Conservation (phyloP, 2,797 vertebrate species). For the Lutjanus argentimaculatus region DNA sequence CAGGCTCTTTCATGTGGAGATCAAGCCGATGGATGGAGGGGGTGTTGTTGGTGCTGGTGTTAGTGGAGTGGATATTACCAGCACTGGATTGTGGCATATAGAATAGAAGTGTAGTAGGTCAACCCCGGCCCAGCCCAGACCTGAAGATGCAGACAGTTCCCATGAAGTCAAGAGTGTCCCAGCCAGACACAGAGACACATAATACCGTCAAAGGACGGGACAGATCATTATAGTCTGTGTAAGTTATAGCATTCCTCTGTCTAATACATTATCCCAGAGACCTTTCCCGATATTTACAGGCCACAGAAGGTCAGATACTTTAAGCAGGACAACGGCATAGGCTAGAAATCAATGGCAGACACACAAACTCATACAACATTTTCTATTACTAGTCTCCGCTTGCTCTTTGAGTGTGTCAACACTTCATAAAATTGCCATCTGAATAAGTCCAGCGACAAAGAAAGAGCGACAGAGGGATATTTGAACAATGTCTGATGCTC, state of each 20-base stretch:
- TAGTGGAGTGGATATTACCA: slow-evolving; percentile 69
- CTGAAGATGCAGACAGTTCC: slow-evolving; percentile 65
- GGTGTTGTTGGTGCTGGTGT: slow-evolving; percentile 63
- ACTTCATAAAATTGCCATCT: slow-evolving; percentile 70
- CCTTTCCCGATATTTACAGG: slow-evolving; percentile 75
- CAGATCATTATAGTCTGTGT: slow-evolving; percentile 54
- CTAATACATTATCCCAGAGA: slow-evolving; percentile 68
- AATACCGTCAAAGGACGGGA: slow-evolving; percentile 51
- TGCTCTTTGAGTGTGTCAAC: slow-evolving; percentile 67
- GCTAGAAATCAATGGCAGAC: slow-evolving; percentile 68
- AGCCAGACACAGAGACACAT: slow-evolving; percentile 60
- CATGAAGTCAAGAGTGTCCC: slow-evolving; percentile 65
- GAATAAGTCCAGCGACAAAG: slow-evolving; percentile 65
- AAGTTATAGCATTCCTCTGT: slow-evolving; percentile 79
- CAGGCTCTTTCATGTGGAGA: slow-evolving; percentile 81
- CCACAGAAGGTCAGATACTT: slow-evolving; percentile 74
- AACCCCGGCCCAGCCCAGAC: slow-evolving; percentile 35
- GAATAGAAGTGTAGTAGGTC: slow-evolving; percentile 58
- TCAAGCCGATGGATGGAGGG: slow-evolving; percentile 66
- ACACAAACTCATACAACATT: slow-evolving; percentile 52
- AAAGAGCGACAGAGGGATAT: slow-evolving; percentile 32
- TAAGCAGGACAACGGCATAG: slow-evolving; percentile 59
- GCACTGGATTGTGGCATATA: slow-evolving; percentile 46
- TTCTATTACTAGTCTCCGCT: slow-evolving; percentile 43
- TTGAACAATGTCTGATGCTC: slow-evolving; percentile 53